Conservation (phyloP, 1,140 invertebrate species). For the Aphelinus certus region DNA sequence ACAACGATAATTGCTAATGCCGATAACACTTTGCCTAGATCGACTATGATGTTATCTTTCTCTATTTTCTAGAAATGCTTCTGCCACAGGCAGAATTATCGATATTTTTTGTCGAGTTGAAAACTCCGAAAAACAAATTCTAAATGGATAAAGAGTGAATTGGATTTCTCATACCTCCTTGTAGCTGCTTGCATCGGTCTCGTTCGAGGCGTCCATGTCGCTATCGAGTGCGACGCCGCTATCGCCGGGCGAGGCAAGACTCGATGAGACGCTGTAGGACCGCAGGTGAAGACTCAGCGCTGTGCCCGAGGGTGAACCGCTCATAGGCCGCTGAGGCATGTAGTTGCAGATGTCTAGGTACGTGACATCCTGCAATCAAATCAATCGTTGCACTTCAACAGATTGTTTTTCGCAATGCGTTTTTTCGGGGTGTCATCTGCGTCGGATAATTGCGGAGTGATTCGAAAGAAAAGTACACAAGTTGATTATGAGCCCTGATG, state of each 20-base stretch:
- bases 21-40: no score
- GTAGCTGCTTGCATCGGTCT: constrained; percentile 63
- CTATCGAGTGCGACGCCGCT: constrained; percentile 64
- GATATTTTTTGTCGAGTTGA: no score
- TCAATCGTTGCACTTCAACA: no score
- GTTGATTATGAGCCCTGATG: no score
- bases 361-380: constrained; percentile 59
- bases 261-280: constrained; percentile 61
- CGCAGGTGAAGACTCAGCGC: constrained; percentile 59
- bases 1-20: no score
- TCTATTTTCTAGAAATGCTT: no score
- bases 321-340: constrained; percentile 65
- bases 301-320: constrained; percentile 61
- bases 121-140: not conserved
- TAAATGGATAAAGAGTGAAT: not conserved
- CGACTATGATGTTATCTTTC: no score
- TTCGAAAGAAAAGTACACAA: no score
- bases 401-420: no score
- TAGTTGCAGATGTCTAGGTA: constrained; percentile 64
- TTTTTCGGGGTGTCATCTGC: no score
- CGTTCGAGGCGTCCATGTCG: constrained; percentile 62
- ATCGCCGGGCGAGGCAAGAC: constrained; percentile 63
- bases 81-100: no score
- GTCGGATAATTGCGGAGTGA: no score
- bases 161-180: constrained; percentile 54